Conservation (phyloP, 2,113 vertebrate species). For the Mola mola region DNA sequence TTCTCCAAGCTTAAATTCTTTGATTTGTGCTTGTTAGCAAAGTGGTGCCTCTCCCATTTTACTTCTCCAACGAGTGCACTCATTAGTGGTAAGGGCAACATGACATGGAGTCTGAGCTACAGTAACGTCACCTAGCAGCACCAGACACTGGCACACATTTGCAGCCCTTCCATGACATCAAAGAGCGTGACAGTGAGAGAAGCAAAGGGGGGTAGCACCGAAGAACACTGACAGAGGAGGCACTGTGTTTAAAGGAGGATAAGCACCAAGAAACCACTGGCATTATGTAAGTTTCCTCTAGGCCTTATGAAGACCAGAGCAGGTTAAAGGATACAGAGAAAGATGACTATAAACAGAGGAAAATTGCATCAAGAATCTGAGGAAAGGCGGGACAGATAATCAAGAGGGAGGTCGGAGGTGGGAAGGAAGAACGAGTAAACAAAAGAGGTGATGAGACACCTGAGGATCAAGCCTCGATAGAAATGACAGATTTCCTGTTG, state of each 20-base stretch:
- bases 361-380: conserved; percentile 4
- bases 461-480: conserved; percentile 52
- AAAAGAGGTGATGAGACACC: conserved; percentile 28
- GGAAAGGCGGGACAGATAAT: conserved; percentile 3
- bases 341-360: conserved; percentile 10
- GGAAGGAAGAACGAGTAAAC: background rate
- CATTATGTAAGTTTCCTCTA: background rate
- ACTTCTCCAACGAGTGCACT: conserved; percentile 35
- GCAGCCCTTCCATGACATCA: conserved; percentile 47
- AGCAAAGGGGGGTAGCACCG: conserved; percentile 18
- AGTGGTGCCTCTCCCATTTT: conserved; percentile 52
- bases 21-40: conserved; percentile 52
- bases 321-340: conserved; percentile 12
- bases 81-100: conserved; percentile 58
- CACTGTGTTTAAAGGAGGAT: conserved; percentile 16
- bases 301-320: background rate
- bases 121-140: conserved; percentile 21
- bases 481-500: conserved; percentile 54
- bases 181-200: conserved; percentile 20
- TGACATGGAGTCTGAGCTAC: conserved; percentile 58
- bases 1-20: conserved; percentile 19
- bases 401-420: background rate
- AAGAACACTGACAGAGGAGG: conserved; percentile 16
- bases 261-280: background rate
- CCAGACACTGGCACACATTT: conserved; percentile 40